A percentile compares a stretch with the other conserved stretches of the same genome.
Evolutionary conservation across 2,797 vertebrate species (phyloP).

Genomic region (Sternarchorhynchus goeldii): DNA sequence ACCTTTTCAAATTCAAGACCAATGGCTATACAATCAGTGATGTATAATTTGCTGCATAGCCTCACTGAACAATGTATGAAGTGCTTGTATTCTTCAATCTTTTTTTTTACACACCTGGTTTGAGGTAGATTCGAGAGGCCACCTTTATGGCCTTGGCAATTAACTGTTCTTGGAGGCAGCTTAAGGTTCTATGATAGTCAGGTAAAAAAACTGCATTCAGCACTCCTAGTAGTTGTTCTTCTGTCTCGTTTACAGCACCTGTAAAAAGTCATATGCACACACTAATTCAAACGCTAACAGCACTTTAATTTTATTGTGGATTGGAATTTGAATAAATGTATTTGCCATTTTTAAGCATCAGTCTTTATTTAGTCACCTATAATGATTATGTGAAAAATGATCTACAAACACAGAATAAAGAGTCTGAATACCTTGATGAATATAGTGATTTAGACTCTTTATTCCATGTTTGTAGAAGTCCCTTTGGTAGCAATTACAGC

Average conservation of each 20-base stretch:
- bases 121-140: slow-evolving; percentile 83
- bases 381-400: too few species aligned
- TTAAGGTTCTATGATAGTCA: slow-evolving; percentile 80
- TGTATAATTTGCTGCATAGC: not conserved
- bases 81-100: not conserved
- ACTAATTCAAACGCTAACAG: not conserved
- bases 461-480: too few species aligned
- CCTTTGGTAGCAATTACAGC: too few species aligned
- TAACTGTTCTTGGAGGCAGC: slow-evolving; percentile 71
- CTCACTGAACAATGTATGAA: not conserved
- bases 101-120: slow-evolving; percentile 74
- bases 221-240: slow-evolving; percentile 74
- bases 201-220: slow-evolving; percentile 70
- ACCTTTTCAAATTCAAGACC: slow-evolving; percentile 65
- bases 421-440: too few species aligned
- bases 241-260: slow-evolving; percentile 86
- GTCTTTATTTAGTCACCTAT: too few species aligned
- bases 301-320: not conserved
- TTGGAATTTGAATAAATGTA: not conserved
- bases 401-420: too few species aligned
- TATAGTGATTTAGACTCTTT: too few species aligned
- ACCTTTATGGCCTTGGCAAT: slow-evolving; percentile 71
- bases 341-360: not conserved
- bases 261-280: slow-evolving; percentile 38
- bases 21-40: not conserved